phyloP scores from a whole-genome alignment of 2,888 invertebrate species.

The Branchipolynoe longqiensis region DNA sequence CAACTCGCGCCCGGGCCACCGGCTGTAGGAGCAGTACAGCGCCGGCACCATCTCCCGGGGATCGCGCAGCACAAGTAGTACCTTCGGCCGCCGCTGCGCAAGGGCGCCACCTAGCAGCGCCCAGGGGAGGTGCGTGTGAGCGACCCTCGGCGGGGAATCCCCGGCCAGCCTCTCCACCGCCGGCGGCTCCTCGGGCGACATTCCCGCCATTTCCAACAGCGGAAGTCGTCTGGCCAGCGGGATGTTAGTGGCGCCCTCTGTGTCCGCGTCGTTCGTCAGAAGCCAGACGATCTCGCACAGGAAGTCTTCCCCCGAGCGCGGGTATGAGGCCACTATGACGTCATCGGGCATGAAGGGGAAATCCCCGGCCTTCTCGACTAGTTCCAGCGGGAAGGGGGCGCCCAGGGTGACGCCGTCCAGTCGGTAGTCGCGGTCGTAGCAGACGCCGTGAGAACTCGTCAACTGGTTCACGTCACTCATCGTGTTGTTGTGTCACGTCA shows the following conservation, averaged over 20 bases:
- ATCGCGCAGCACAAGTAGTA: neutral
- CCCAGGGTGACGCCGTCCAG: constrained; percentile 28
- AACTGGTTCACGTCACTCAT: constrained; percentile 16
- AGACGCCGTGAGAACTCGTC: constrained; percentile 8
- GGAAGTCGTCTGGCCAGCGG: neutral
- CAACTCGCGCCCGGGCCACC: constrained; percentile 14
- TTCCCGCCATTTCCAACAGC: neutral
- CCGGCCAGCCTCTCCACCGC: neutral
- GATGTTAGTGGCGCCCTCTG: constrained; percentile 10
- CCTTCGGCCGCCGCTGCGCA: neutral
- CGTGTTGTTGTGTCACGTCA: no score
- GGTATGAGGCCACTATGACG: constrained; percentile 12
- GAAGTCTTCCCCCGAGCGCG: constrained; percentile 8
- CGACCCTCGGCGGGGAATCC: neutral
- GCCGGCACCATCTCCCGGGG: constrained; percentile 10
- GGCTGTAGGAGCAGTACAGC: constrained; percentile 12
- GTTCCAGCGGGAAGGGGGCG: constrained; percentile 21
- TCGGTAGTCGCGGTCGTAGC: neutral
- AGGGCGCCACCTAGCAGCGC: constrained; percentile 12
- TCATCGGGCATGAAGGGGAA: constrained; percentile 18
- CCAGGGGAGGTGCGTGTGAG: constrained; percentile 16
- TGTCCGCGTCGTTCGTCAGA: constrained; percentile 42
- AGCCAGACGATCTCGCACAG: constrained; percentile 32
- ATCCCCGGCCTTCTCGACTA: neutral
- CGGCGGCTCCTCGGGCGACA: neutral